phyloP scores from a whole-genome alignment of 2,113 vertebrate genomes.

The Etia nguti region DNA sequence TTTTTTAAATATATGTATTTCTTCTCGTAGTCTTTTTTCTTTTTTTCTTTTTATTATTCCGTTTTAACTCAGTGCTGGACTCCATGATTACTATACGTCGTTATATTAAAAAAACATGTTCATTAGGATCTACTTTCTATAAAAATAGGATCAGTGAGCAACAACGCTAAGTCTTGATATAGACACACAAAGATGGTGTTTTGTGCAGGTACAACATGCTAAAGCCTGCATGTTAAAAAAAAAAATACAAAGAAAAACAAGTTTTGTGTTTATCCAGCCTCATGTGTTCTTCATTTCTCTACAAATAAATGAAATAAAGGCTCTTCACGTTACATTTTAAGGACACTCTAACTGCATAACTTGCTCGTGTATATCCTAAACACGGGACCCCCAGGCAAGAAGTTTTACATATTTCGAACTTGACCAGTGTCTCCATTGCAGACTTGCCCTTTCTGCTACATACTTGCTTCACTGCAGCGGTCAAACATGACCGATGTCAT shows the following conservation, averaged over 20 bases:
- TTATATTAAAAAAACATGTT: background rate
- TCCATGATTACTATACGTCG: accelerated
- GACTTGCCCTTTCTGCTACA: background rate
- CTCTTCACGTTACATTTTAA: background rate
- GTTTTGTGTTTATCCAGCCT: background rate
- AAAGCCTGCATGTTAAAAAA: background rate
- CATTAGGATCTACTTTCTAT: background rate
- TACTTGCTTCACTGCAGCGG: background rate
- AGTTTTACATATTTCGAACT: background rate
- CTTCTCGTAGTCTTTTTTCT: background rate
- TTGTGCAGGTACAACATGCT: background rate
- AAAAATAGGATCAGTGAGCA: background rate
- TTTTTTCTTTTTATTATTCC: background rate
- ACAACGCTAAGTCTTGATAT: background rate
- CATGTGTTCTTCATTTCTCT: background rate
- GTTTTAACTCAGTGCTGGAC: background rate
- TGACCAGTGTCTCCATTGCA: background rate
- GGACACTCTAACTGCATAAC: background rate
- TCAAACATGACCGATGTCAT: background rate
- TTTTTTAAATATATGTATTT: background rate
- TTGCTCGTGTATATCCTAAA: background rate
- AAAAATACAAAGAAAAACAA: background rate
- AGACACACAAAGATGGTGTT: background rate
- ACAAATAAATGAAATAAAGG: background rate
- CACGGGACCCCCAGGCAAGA: background rate